Evolutionary conservation across 2,888 invertebrate genomes (phyloP).

Genomic region (Euproctis similis): DNA sequence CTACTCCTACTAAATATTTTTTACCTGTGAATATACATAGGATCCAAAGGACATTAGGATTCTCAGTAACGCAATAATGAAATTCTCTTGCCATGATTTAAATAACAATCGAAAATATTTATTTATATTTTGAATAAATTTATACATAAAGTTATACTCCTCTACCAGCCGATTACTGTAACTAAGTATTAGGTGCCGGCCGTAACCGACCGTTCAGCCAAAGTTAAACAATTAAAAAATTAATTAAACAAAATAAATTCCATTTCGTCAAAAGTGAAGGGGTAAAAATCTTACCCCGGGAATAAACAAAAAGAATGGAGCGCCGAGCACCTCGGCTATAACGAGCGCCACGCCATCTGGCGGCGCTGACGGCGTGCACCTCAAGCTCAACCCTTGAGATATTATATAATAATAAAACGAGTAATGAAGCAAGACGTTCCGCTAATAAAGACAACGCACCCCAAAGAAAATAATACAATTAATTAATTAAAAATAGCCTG

Average conservation of each 20-base stretch:
- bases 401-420: slow-evolving; percentile 76
- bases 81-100: too few species aligned
- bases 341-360: slow-evolving; percentile 35
- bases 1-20: too few species aligned
- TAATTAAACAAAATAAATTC: slow-evolving; percentile 25
- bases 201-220: not conserved
- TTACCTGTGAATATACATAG: too few species aligned
- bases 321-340: slow-evolving; percentile 12
- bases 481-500: slow-evolving; percentile 73
- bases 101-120: too few species aligned
- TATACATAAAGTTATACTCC: too few species aligned
- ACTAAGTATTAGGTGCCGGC: not conserved
- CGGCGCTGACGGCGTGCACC: slow-evolving; percentile 48
- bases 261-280: slow-evolving; percentile 14
- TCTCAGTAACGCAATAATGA: too few species aligned
- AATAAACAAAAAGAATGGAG: slow-evolving; percentile 20
- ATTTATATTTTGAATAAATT: too few species aligned
- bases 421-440: slow-evolving; percentile 71
- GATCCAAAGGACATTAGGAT: too few species aligned
- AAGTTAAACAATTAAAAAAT: slow-evolving; percentile 12
- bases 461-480: slow-evolving; percentile 69
- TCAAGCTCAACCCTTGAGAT: slow-evolving; percentile 71
- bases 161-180: too few species aligned
- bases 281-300: slow-evolving; percentile 19
- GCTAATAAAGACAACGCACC: slow-evolving; percentile 70